These are phyloP conservation scores for Chloroceryle aenea DNA, from an alignment of 2,113 vertebrate species.

Conservation along the genomic window DNA sequence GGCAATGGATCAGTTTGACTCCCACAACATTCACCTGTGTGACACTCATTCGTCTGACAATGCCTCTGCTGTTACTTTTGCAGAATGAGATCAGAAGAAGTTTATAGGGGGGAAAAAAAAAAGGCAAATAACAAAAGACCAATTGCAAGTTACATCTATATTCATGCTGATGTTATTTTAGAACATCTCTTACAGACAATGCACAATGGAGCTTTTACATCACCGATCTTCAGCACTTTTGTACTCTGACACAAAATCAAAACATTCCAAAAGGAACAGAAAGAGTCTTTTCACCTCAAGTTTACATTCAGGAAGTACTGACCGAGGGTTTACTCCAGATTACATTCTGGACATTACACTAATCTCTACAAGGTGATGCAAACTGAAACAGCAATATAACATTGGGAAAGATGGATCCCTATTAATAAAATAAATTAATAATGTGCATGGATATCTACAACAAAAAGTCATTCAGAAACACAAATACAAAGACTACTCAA, in stretches of 20 bases:
- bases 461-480: not conserved
- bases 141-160: not conserved
- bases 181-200: constrained; percentile 25
- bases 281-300: not conserved
- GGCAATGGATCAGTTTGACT: not conserved
- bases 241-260: not conserved
- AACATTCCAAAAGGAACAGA: not conserved
- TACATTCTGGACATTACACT: not conserved
- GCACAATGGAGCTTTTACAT: constrained; percentile 20
- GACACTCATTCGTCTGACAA: not conserved
- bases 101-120: not conserved
- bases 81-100: not conserved
- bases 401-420: not conserved
- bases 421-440: not conserved
- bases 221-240: not conserved
- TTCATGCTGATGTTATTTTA: not conserved
- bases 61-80: not conserved
- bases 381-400: not conserved
- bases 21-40: not conserved
- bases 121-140: not conserved
- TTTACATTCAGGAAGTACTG: not conserved
- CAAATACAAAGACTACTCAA: not conserved
- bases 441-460: not conserved
- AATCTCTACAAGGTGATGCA: not conserved
- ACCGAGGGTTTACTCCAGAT: not conserved